A percentile compares a stretch with the other conserved stretches of the same genome.
These are phyloP conservation scores for Phasia obesa DNA, from an alignment of 2,888 invertebrate genomes.

Conservation along the genomic window DNA sequence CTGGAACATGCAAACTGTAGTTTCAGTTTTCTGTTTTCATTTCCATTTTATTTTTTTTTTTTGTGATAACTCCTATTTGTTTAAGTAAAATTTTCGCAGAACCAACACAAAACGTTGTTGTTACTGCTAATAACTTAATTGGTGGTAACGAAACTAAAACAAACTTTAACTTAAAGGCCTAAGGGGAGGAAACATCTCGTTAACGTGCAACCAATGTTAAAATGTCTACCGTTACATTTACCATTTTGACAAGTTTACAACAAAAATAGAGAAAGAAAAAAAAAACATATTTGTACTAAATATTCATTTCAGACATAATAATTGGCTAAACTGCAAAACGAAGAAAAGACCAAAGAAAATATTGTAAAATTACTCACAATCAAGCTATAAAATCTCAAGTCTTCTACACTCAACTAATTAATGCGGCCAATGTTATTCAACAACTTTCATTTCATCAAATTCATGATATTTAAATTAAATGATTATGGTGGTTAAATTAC, in stretches of 20 bases:
- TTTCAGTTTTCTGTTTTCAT: conserved; percentile 9
- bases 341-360: not conserved
- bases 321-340: not conserved
- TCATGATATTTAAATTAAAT: conserved; percentile 10
- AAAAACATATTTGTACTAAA: not conserved
- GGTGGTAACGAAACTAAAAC: conserved; percentile 60
- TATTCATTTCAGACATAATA: not conserved
- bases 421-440: conserved; percentile 1
- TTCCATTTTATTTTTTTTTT: not conserved
- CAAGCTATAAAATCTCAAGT: conserved; percentile 21
- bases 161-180: conserved; percentile 60
- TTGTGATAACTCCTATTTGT: not conserved
- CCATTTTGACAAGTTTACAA: conserved; percentile 63
- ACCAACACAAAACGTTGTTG: conserved; percentile 59
- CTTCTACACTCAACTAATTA: conserved; percentile 5
- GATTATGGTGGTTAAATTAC: conserved; percentile 10
- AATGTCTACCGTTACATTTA: conserved; percentile 37
- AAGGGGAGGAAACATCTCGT: conserved; percentile 64
- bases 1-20: conserved; percentile 57
- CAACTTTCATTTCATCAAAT: conserved; percentile 20
- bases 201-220: conserved; percentile 54
- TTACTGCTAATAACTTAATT: conserved; percentile 69
- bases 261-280: conserved; percentile 1
- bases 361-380: conserved; percentile 1
- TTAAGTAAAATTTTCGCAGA: conserved; percentile 31